These are phyloP conservation scores for Chamaetylas fuelleborni DNA, from an alignment of 2,113 vertebrate genomes.

Conservation along the genomic window DNA sequence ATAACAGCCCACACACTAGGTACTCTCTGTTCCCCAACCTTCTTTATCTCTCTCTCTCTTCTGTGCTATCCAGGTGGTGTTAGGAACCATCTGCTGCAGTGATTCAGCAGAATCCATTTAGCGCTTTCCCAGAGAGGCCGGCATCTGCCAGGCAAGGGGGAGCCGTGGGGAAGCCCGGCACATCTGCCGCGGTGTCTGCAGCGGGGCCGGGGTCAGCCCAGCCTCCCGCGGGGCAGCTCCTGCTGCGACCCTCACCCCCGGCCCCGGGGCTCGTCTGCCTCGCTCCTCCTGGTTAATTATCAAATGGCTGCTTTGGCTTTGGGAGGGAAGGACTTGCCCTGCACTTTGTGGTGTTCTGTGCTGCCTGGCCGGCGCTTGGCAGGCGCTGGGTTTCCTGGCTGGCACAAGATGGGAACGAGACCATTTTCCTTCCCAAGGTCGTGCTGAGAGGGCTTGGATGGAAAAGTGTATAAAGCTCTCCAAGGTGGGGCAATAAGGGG, in stretches of 20 bases:
- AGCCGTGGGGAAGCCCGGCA: slow-evolving; percentile 44
- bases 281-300: background rate
- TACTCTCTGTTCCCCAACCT: slow-evolving; percentile 46
- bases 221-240: background rate
- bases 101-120: slow-evolving; percentile 69
- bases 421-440: background rate
- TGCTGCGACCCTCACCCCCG: background rate
- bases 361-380: background rate
- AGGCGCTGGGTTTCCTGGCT: background rate
- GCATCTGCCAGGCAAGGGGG: slow-evolving; percentile 61
- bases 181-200: slow-evolving; percentile 17
- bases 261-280: background rate
- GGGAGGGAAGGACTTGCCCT: background rate
- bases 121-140: slow-evolving; percentile 52
- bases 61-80: slow-evolving; percentile 60
- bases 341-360: background rate
- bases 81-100: slow-evolving; percentile 63
- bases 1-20: background rate
- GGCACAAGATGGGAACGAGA: background rate
- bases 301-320: slow-evolving; percentile 29
- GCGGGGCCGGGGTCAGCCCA: slow-evolving; percentile 19
- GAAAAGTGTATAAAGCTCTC: background rate
- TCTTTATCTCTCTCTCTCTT: background rate
- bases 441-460: background rate
- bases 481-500: background rate